Evolutionary conservation across 2,888 invertebrate species (phyloP), one percentile per base, ranked within the genome.

Genomic region (Cephus nigrinus): DNA sequence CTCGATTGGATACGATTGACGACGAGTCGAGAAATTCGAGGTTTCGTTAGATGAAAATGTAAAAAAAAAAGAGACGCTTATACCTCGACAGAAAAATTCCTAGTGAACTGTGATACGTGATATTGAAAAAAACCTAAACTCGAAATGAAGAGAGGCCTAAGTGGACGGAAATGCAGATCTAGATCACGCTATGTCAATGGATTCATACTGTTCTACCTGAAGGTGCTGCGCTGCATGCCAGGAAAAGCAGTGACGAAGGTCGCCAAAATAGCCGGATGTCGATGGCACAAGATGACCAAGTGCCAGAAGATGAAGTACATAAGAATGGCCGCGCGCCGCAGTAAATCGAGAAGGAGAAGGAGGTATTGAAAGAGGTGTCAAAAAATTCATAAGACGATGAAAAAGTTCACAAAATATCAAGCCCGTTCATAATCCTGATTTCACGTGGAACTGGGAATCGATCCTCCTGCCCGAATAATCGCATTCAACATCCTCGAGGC

Each of bases 251-350:
- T 87, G 9, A 85, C 86, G 23, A 80, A 80, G 36, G 86, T 87
- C n/a, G 87, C 86, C 1, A 77, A 82, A 73, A 76, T 83, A 68
- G 86, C 87, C 11, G 87, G 86, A 68, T 83, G 81, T 30, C 80
- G 84, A 30, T 87, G 87, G 87, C 81, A 84, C 30, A 77, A 84
- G 69, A 84, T 87, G 86, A 75, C 84, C 23, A 78, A 76, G 4
- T 71, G 81, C 35, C 82, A 86, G 68, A 85, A 84, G 74, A 81
- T 83, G 79, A 83, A 79, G 75, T 87, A 85, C 79, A 83, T 80
- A 15, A 73, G n/a, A 76, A 31, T 78, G 36, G 76, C 78, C 3
- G 32, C 4, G 1, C 31, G 69, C 11, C 30, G 4, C 30, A 73
- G 0, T 34, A 33, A 34, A 11, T n/a, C 31, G 31, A 71, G 15